Conservation (phyloP, 2,113 vertebrate genomes). For the Budorcas taxicolor region DNA sequence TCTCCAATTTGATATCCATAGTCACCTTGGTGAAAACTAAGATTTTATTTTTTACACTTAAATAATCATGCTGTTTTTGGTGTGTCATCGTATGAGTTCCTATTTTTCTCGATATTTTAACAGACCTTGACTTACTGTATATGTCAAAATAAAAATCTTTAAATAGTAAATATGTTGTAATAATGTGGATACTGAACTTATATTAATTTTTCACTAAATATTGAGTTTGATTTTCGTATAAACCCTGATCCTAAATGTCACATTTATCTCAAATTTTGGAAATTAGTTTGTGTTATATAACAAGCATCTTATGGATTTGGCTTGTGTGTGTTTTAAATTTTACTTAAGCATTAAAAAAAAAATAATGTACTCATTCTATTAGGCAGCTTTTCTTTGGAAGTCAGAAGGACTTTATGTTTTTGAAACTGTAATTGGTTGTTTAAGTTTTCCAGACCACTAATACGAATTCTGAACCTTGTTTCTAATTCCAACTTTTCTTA, state of each 20-base stretch:
- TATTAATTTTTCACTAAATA: slow-evolving; percentile 3
- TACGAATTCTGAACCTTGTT: background rate
- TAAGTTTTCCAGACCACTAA: background rate
- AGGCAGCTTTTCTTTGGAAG: slow-evolving; percentile 15
- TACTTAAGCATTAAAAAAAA: background rate
- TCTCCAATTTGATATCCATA: background rate
- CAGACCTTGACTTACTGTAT: background rate
- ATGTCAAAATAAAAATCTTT: slow-evolving; percentile 36
- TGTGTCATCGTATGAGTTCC: background rate
- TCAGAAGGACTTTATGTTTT: background rate
- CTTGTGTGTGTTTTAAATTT: slow-evolving; percentile 5
- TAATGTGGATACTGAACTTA: background rate
- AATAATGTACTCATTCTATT: background rate
- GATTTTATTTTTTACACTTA: slow-evolving; percentile 16
- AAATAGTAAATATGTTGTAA: background rate
- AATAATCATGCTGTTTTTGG: background rate
- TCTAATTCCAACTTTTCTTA: background rate
- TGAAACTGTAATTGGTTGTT: background rate
- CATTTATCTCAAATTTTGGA: background rate
- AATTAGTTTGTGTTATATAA: slow-evolving; percentile 11
- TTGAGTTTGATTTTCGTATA: background rate
- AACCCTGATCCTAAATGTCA: background rate
- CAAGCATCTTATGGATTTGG: background rate
- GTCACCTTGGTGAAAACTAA: background rate
- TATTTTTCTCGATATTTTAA: slow-evolving; percentile 38